Conservation (phyloP, 2,888 invertebrate genomes). For the Lottia gigantea region DNA sequence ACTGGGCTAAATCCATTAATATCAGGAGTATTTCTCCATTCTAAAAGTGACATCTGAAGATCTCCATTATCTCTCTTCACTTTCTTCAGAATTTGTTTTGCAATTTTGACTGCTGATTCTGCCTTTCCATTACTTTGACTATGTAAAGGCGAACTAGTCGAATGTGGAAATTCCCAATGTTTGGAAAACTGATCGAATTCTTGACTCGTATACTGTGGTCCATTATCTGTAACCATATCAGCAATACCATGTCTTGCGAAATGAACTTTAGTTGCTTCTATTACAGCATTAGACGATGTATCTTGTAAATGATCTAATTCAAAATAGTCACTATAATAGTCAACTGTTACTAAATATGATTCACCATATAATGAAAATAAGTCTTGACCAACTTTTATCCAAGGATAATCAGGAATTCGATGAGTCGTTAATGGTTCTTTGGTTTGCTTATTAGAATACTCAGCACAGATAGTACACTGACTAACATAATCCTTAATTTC, state of each 20-base stretch:
- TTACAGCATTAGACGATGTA: background rate
- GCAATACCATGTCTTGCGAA: background rate
- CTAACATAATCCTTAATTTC: constrained; percentile 20
- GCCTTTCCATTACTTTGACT: constrained; percentile 7
- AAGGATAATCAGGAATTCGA: background rate
- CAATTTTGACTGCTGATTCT: constrained; percentile 7
- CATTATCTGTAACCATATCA: background rate
- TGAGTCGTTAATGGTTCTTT: background rate
- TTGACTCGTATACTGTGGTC: background rate
- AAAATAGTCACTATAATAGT: background rate
- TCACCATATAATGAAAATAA: background rate
- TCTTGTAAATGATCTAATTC: background rate
- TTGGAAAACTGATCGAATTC: background rate
- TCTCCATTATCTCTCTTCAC: background rate
- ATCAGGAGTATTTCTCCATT: constrained; percentile 3
- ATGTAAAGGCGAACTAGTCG: background rate
- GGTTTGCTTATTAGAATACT: background rate
- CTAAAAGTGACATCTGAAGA: background rate
- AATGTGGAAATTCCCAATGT: background rate
- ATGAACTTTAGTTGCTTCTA: background rate
- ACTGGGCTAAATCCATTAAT: background rate
- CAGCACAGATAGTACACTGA: background rate
- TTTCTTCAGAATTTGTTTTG: background rate
- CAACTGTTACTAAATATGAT: background rate
- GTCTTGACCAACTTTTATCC: background rate